These are phyloP conservation scores for Antheraea assamensis DNA, from an alignment of 2,888 invertebrate species.

Conservation along the genomic window DNA sequence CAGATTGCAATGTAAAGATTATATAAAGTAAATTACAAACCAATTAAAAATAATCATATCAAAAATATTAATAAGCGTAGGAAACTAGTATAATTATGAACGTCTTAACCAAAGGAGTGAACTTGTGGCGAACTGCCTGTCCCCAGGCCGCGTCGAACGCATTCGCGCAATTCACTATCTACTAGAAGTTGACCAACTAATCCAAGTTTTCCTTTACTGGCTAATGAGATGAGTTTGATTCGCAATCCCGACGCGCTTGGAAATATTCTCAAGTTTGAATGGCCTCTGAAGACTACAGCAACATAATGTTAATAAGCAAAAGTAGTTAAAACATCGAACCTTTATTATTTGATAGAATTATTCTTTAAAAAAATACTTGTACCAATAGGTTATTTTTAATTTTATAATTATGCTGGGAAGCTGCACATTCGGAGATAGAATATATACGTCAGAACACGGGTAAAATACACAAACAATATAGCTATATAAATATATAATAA, in stretches of 20 bases:
- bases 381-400: neutral
- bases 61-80: neutral
- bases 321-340: neutral
- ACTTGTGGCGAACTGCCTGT: slow-evolving; percentile 41
- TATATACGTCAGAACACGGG: neutral
- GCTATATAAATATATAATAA: neutral
- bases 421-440: neutral
- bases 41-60: too few species aligned
- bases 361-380: neutral
- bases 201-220: slow-evolving; percentile 79
- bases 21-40: too few species aligned
- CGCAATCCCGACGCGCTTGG: slow-evolving; percentile 62
- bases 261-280: slow-evolving; percentile 48
- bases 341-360: neutral
- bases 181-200: slow-evolving; percentile 77
- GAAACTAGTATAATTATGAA: neutral
- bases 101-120: slow-evolving; percentile 36
- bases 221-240: slow-evolving; percentile 81
- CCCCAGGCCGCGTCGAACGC: slow-evolving; percentile 39
- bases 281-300: slow-evolving; percentile 19
- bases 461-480: neutral
- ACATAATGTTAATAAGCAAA: slow-evolving; percentile 18
- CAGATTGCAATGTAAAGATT: too few species aligned
- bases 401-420: neutral
- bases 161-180: slow-evolving; percentile 53